A percentile compares a stretch with the other conserved stretches of the same genome.
Conservation (phyloP, 2,888 invertebrate species). For the Alentia gelatinosa region DNA sequence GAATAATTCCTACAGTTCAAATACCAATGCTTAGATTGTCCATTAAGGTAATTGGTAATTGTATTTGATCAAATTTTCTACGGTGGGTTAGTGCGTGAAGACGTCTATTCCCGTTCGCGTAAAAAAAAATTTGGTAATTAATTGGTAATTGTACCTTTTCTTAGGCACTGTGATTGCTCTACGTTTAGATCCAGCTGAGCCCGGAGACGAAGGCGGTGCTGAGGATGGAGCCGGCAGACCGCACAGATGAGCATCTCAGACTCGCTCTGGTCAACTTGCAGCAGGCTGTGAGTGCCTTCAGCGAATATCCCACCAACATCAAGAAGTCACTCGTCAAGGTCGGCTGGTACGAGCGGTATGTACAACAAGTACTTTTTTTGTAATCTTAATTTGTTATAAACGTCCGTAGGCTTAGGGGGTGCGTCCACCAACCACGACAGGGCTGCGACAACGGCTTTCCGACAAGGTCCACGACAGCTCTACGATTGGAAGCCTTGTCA, state of each 20-base stretch:
- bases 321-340: conserved; percentile 75
- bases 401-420: too few species aligned
- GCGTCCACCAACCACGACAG: too few species aligned
- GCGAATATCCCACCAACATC: conserved; percentile 78
- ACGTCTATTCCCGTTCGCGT: too few species aligned
- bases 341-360: conserved; percentile 79
- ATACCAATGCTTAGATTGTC: neutral
- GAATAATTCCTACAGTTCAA: neutral
- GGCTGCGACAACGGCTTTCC: too few species aligned
- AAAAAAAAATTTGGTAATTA: too few species aligned
- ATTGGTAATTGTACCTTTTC: too few species aligned
- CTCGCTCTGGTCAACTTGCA: conserved; percentile 73
- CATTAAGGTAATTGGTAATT: neutral
- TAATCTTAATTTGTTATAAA: too few species aligned
- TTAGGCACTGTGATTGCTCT: too few species aligned
- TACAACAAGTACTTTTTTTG: too few species aligned
- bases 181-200: conserved; percentile 71
- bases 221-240: conserved; percentile 70
- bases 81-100: too few species aligned
- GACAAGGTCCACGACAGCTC: too few species aligned
- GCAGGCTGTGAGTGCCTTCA: conserved; percentile 76
- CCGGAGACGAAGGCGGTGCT: conserved; percentile 75
- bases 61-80: neutral
- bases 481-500: too few species aligned
- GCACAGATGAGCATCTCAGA: conserved; percentile 75